Evolutionary conservation across 2,888 invertebrate genomes (phyloP).

Genomic region (Scelioninae gen. 1): DNA sequence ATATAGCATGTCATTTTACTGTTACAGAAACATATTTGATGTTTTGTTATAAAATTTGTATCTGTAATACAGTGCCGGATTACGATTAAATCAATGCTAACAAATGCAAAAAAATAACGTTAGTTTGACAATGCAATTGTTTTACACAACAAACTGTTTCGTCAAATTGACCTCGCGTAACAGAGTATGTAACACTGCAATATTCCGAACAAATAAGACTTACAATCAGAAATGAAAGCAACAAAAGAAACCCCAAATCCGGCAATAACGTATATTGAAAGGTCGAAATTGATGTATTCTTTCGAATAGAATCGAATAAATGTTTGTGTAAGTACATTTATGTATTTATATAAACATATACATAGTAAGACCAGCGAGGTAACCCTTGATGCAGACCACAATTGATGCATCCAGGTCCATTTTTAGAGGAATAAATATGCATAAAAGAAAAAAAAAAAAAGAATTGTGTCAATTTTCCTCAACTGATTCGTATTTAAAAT

Average conservation of each 20-base stretch:
- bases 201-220: conserved; percentile 14
- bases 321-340: conserved; percentile 40
- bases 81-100: conserved; percentile 1
- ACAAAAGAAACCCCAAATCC: conserved; percentile 16
- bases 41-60: conserved; percentile 48
- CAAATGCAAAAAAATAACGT: conserved; percentile 21
- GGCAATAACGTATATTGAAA: conserved; percentile 34
- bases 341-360: conserved; percentile 35
- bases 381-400: background rate
- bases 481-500: conserved; percentile 1
- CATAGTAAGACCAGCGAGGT: conserved; percentile 33
- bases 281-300: conserved; percentile 23
- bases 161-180: background rate
- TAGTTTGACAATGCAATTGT: conserved; percentile 7
- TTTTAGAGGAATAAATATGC: background rate
- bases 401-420: background rate
- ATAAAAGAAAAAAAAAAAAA: too few relatives aligned
- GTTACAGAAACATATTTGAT: conserved; percentile 44
- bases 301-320: conserved; percentile 29
- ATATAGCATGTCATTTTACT: conserved; percentile 32
- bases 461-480: too few relatives aligned
- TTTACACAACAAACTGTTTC: background rate
- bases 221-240: conserved; percentile 5
- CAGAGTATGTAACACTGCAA: conserved; percentile 9
- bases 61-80: conserved; percentile 45